Percentiles rank a stretch among this genome's conserved stretches.
These are phyloP conservation scores for Pyrocoelia pectoralis DNA, from an alignment of 2,888 invertebrate genomes.

Conservation along the genomic window DNA sequence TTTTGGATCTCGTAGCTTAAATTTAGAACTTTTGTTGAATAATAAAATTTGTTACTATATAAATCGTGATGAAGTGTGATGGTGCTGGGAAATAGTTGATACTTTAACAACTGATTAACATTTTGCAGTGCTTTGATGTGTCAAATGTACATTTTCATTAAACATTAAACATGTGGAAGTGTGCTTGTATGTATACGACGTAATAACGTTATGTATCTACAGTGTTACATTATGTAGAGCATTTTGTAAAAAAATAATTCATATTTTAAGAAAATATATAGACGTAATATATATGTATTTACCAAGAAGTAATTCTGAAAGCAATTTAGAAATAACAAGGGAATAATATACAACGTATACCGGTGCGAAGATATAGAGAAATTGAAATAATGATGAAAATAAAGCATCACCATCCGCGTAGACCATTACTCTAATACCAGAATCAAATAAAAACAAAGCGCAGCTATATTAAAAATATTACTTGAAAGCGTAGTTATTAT, in stretches of 20 bases:
- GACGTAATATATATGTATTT: constrained; percentile 17
- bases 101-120: too few relatives aligned
- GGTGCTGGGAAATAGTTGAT: too few relatives aligned
- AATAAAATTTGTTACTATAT: too few relatives aligned
- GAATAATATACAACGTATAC: constrained; percentile 31
- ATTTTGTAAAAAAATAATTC: not conserved
- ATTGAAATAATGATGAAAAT: constrained; percentile 44
- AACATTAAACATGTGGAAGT: too few relatives aligned
- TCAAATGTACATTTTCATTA: too few relatives aligned
- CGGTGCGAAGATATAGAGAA: constrained; percentile 41
- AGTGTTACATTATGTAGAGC: too few relatives aligned
- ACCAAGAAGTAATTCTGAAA: constrained; percentile 18
- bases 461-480: constrained; percentile 35
- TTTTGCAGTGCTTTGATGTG: too few relatives aligned
- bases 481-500: constrained; percentile 34
- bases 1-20: too few relatives aligned
- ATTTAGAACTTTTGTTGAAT: too few relatives aligned
- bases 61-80: too few relatives aligned
- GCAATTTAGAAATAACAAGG: constrained; percentile 32
- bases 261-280: not conserved
- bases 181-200: too few relatives aligned
- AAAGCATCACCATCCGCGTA: constrained; percentile 34
- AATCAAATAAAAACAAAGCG: constrained; percentile 37
- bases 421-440: constrained; percentile 33
- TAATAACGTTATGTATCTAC: too few relatives aligned